Evolutionary conservation across 2,113 vertebrate genomes (phyloP).

Genomic region (Merops nubicus): DNA sequence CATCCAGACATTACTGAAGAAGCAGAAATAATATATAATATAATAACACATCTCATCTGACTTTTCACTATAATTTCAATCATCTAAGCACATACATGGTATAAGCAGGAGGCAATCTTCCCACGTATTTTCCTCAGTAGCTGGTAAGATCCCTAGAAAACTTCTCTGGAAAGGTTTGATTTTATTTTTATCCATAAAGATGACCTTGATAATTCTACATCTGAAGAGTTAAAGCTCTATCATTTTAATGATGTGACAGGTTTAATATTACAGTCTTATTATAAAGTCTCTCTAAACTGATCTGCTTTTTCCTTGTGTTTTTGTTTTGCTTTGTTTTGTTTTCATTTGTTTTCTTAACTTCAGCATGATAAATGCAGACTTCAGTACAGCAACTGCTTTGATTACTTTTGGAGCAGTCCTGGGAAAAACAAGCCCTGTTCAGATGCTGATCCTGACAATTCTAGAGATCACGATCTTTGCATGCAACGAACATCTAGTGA

Average conservation of each 20-base stretch:
- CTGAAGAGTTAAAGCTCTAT: not conserved
- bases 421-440: constrained; percentile 93
- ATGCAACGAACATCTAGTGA: constrained; percentile 87
- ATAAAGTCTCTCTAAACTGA: not conserved
- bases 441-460: constrained; percentile 92
- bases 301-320: not conserved
- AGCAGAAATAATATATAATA: not conserved
- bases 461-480: constrained; percentile 89
- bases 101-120: not conserved
- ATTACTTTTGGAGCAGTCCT: constrained; percentile 96
- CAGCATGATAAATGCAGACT: constrained; percentile 96
- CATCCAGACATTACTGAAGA: not conserved
- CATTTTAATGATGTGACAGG: not conserved
- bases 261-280: not conserved
- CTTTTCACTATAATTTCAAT: not conserved
- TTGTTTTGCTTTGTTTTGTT: not conserved
- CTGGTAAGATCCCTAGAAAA: not conserved
- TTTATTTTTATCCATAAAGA: not conserved
- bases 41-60: not conserved
- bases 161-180: not conserved
- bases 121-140: not conserved
- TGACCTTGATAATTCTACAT: not conserved
- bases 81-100: not conserved
- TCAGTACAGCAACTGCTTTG: constrained; percentile 92
- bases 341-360: not conserved